A percentile compares a stretch with the other conserved stretches of the same genome.
These are phyloP conservation scores for Perca flavescens DNA, from an alignment of 2,113 vertebrate genomes.

Conservation along the genomic window DNA sequence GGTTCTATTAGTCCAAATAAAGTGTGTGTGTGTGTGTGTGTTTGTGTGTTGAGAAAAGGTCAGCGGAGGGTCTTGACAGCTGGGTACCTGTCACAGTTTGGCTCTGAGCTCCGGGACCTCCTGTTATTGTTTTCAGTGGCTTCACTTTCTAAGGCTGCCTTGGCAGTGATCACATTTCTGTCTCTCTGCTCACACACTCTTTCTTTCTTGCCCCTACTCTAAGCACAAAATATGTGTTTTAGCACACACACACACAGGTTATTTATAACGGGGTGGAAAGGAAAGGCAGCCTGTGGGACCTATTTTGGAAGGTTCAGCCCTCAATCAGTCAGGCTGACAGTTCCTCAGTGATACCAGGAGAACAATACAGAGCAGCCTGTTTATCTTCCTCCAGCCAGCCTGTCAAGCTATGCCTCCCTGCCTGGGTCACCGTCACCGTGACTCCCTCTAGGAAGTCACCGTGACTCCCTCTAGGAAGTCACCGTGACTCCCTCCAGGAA, in stretches of 20 bases:
- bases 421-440: slow-evolving; percentile 58
- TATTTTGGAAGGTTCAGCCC: slow-evolving; percentile 78
- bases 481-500: slow-evolving; percentile 53
- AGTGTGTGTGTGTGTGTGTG: slow-evolving; percentile 30
- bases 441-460: slow-evolving; percentile 59
- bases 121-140: slow-evolving; percentile 79
- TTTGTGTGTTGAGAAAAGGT: slow-evolving; percentile 37
- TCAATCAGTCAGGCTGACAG: slow-evolving; percentile 77
- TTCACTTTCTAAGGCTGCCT: slow-evolving; percentile 53
- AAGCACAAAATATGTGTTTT: not conserved
- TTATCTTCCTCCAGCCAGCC: slow-evolving; percentile 69
- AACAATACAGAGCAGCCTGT: slow-evolving; percentile 73
- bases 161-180: slow-evolving; percentile 56
- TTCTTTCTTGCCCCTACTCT: slow-evolving; percentile 21
- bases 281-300: slow-evolving; percentile 55
- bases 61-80: slow-evolving; percentile 43
- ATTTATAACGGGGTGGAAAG: slow-evolving; percentile 80
- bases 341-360: slow-evolving; percentile 70
- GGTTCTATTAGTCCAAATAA: slow-evolving; percentile 20
- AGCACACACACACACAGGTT: slow-evolving; percentile 47
- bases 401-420: slow-evolving; percentile 34
- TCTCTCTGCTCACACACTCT: slow-evolving; percentile 41
- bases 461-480: slow-evolving; percentile 52
- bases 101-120: slow-evolving; percentile 67
- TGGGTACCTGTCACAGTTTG: slow-evolving; percentile 65